A percentile compares a stretch with the other conserved stretches of the same genome.
These are phyloP conservation scores for Scolopax rusticola DNA, from an alignment of 2,797 vertebrate genomes.

Conservation along the genomic window DNA sequence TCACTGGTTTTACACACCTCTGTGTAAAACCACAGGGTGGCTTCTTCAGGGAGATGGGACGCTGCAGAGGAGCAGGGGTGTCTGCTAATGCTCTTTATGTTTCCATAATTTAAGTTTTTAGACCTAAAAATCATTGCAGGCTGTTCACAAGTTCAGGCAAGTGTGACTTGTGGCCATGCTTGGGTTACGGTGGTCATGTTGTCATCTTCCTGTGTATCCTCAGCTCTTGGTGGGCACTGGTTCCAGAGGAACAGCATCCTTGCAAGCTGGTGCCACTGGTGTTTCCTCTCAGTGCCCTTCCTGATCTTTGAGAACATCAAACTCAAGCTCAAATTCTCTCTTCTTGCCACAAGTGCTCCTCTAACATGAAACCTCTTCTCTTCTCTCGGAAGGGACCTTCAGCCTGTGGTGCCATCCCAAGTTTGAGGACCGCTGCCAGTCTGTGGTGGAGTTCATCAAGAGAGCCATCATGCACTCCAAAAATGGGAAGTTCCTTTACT, in stretches of 20 bases:
- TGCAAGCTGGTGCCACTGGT: neutral
- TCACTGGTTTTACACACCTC: accelerated
- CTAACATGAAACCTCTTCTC: neutral
- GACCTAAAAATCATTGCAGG: neutral
- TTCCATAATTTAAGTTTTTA: no score
- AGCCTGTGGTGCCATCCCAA: conserved; percentile 92
- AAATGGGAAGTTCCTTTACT: conserved; percentile 97
- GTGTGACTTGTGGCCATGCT: neutral
- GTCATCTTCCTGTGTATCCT: neutral
- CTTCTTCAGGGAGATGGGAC: neutral
- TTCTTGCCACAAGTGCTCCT: neutral
- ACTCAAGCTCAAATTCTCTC: neutral
- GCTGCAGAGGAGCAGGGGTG: neutral
- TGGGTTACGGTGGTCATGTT: accelerated
- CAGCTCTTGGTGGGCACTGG: neutral
- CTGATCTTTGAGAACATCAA: neutral
- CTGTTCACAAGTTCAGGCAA: neutral
- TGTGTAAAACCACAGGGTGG: no score
- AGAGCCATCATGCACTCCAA: conserved; percentile 98
- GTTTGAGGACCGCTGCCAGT: conserved; percentile 97
- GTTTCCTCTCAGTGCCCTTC: neutral
- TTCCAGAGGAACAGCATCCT: neutral
- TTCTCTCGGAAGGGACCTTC: conserved; percentile 83
- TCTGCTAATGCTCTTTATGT: neutral
- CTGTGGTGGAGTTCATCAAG: conserved; percentile 98